Conservation (phyloP, 2,113 vertebrate genomes). For the Stegastes partitus region DNA sequence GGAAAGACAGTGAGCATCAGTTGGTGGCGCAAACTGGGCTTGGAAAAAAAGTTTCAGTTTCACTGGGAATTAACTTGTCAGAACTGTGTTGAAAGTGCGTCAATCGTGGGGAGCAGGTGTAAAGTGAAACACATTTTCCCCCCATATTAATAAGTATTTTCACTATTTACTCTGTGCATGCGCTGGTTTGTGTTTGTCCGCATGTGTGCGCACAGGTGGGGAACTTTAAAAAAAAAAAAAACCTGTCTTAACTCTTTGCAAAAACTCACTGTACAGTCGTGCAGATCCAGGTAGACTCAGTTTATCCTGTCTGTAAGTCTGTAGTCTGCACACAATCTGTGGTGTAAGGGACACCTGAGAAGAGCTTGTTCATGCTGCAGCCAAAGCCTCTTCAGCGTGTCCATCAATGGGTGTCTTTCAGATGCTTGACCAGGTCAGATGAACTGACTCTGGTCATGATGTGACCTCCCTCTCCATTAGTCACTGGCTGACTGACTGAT, state of each 20-base stretch:
- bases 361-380: slow-evolving; percentile 36
- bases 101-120: slow-evolving; percentile 56
- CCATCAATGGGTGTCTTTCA: slow-evolving; percentile 65
- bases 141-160: not conserved
- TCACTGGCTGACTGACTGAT: slow-evolving; percentile 61
- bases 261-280: not conserved
- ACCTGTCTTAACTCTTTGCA: not conserved
- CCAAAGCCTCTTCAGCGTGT: slow-evolving; percentile 30
- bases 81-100: slow-evolving; percentile 59
- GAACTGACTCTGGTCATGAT: slow-evolving; percentile 57
- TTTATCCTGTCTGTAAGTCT: not conserved
- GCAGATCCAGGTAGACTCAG: not conserved
- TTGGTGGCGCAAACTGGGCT: slow-evolving; percentile 47
- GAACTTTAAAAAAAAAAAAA: not conserved
- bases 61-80: slow-evolving; percentile 69
- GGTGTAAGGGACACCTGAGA: slow-evolving; percentile 54
- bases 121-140: slow-evolving; percentile 36
- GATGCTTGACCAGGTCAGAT: slow-evolving; percentile 70
- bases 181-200: too few relatives aligned
- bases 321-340: slow-evolving; percentile 12
- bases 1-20: slow-evolving; percentile 74
- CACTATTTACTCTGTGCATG: not conserved
- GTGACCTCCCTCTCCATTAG: slow-evolving; percentile 71
- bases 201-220: not conserved
- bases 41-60: slow-evolving; percentile 50